phyloP scores from a whole-genome alignment of 2,888 invertebrate species.

The Ischnus inquisitorius region DNA sequence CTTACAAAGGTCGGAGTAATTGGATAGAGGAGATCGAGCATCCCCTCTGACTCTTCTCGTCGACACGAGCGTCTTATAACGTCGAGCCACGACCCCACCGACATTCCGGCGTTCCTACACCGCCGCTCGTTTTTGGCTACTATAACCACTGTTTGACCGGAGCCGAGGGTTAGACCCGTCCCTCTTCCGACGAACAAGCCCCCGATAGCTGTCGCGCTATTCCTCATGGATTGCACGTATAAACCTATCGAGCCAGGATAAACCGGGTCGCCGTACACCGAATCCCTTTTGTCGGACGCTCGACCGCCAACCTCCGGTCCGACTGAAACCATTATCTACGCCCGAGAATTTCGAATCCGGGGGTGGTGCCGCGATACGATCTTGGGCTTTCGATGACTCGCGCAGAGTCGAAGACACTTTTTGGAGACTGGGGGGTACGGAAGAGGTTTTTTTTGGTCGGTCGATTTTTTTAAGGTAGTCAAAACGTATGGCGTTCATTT shows the following conservation, averaged over 20 bases:
- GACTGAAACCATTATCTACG: conserved; percentile 31
- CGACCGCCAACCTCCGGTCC: conserved; percentile 7
- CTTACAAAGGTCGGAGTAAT: conserved; percentile 81
- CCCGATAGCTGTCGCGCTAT: conserved; percentile 59
- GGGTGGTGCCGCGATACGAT: background rate
- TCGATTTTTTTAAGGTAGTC: too few species aligned
- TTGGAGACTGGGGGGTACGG: too few species aligned
- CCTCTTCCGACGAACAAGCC: conserved; percentile 36
- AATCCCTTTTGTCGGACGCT: conserved; percentile 30
- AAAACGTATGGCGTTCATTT: too few species aligned
- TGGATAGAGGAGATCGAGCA: conserved; percentile 82
- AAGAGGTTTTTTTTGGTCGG: too few species aligned
- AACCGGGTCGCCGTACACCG: conserved; percentile 20
- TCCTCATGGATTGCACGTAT: conserved; percentile 65
- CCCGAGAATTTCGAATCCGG: conserved; percentile 29
- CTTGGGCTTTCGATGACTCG: too few species aligned
- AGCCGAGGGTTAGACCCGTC: conserved; percentile 59
- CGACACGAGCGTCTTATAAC: conserved; percentile 53
- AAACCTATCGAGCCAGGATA: conserved; percentile 72
- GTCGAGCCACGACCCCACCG: conserved; percentile 48
- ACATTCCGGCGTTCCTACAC: conserved; percentile 51
- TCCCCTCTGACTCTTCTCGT: conserved; percentile 63
- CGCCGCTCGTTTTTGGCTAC: conserved; percentile 44
- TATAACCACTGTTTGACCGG: conserved; percentile 61
- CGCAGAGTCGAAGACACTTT: too few species aligned